These are phyloP conservation scores for Rhodeus uyekii DNA, from an alignment of 2,797 vertebrate species.

Conservation along the genomic window DNA sequence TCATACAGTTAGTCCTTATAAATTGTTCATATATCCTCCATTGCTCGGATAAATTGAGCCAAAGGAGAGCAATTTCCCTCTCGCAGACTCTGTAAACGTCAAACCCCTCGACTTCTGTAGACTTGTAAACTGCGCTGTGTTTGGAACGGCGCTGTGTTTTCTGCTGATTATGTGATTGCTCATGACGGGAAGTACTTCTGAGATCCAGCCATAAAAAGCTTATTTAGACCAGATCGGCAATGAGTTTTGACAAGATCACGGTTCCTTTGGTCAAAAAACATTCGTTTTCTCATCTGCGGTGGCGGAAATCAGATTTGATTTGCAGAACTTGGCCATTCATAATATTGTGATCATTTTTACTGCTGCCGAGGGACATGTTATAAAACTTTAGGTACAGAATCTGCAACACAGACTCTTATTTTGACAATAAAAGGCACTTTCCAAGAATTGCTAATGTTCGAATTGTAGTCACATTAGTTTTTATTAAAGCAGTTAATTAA, in stretches of 20 bases:
- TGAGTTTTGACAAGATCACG: conserved; percentile 11
- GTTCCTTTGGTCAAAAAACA: conserved; percentile 25
- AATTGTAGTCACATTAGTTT: neutral
- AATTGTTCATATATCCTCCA: conserved; percentile 22
- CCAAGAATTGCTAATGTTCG: neutral
- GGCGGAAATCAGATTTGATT: neutral
- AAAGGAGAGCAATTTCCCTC: conserved; percentile 31
- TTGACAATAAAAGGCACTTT: neutral
- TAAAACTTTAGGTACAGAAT: neutral
- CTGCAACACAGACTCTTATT: neutral
- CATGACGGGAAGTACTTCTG: conserved; percentile 18
- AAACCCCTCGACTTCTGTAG: neutral
- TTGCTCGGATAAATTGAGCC: conserved; percentile 22
- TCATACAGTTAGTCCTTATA: conserved; percentile 7
- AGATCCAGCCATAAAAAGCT: conserved; percentile 23
- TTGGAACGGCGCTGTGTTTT: conserved; percentile 10
- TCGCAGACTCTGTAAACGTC: conserved; percentile 15
- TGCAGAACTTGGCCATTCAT: neutral
- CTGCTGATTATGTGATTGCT: conserved; percentile 40
- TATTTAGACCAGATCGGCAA: conserved; percentile 10
- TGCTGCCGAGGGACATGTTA: neutral
- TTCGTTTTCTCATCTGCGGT: neutral
- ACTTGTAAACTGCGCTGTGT: conserved; percentile 11
- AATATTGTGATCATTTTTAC: conserved; percentile 1
- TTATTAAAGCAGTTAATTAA: neutral